A percentile compares a stretch with the other conserved stretches of the same genome.
Evolutionary conservation across 2,113 vertebrate species (phyloP).

Genomic region (Callocephalon fimbriatum): DNA sequence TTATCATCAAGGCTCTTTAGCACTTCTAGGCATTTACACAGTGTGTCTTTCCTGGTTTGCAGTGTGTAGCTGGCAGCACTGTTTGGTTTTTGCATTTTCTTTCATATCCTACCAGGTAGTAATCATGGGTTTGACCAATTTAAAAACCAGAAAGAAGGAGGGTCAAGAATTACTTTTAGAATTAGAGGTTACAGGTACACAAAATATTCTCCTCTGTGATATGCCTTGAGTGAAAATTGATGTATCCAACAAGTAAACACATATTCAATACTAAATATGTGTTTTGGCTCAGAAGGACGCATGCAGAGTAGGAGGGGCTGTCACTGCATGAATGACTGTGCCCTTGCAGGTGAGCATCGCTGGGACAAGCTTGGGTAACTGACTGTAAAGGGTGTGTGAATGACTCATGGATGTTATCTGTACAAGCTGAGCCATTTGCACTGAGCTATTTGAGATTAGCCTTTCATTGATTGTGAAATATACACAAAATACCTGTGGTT

Average conservation of each 20-base stretch:
- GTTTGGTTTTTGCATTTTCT: background rate
- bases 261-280: background rate
- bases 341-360: background rate
- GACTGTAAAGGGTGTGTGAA: rapidly evolving
- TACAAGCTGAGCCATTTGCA: background rate
- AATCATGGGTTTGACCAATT: background rate
- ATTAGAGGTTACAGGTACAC: background rate
- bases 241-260: background rate
- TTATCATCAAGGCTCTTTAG: background rate
- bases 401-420: background rate
- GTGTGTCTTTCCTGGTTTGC: background rate
- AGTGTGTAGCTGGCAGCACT: background rate
- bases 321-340: rapidly evolving
- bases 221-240: background rate
- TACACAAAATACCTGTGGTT: background rate
- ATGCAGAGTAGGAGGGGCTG: background rate
- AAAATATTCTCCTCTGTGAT: background rate
- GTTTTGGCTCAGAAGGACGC: background rate
- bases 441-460: rapidly evolving
- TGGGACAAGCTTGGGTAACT: too few relatives aligned
- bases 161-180: background rate
- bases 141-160: rapidly evolving
- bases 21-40: background rate
- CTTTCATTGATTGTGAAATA: background rate
- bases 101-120: rapidly evolving